Base-by-base conservation (phyloP, 2,797 vertebrate genomes). In the Ictinia mississippiensis region DNA sequence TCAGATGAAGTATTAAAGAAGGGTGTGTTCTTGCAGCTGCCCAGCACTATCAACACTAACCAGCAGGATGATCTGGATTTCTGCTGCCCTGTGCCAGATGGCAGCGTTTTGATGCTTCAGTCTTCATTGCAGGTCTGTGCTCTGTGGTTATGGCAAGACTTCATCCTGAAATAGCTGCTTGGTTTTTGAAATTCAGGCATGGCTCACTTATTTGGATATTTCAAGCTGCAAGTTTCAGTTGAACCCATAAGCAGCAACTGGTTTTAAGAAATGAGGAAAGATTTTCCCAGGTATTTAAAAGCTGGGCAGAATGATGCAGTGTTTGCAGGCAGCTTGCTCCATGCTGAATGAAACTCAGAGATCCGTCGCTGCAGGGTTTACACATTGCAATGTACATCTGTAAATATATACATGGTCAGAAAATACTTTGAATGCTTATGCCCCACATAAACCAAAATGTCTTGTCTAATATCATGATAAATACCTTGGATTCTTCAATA, bases 111-210 rank as follows among this genome's bases (percentile, higher is more conserved):
- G 62, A 89, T 61, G 37, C 58, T 86, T 26, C 14, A 22, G 77
- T 47, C 85, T 93, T 94, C 96, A 78, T 49, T 80, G 84, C 78
- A 85, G 58, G 71, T 94, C 67, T 96, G 85, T 93, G 67, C 53
- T 84, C 63, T 94, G 92, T 94, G 96, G 88, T 95, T 96, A 87
- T 93, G 90, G 89, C 61, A 87, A 81, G 59, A 56, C 7, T 89
- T 93, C 52, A 63, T 73, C 77, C 83, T 89, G 86, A 94, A 97
- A 97, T 92, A 96, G 66, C 65, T 91, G 37, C 40, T 81, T 58
- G 71, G 65, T n/a, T 87, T 89, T 93, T 78, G 53, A 89, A 94
- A 87, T 81, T 85, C 67, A 93, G 49, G 33, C 61, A 74, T 23
- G 31, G 37, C 33, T 18, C 19, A 47, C 78, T 93, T 71, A 42